Evolutionary conservation across 2,113 vertebrate species (phyloP), one percentile per base, ranked within the genome.

Genomic region (Turdus rufiventris): DNA sequence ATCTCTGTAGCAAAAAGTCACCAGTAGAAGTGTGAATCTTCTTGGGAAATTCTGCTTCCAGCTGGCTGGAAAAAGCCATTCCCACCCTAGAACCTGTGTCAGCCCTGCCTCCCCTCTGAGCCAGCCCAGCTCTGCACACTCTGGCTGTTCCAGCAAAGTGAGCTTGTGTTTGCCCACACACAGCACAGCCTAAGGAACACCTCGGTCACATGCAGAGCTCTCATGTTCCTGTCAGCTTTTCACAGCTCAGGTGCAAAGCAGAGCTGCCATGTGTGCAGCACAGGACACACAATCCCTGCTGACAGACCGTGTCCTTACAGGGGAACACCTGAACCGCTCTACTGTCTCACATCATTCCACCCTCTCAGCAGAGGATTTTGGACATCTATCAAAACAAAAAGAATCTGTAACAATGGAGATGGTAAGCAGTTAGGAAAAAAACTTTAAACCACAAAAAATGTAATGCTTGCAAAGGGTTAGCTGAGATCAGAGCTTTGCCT

Each of bases 201-300:
- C 31, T 43, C 53, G 40, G 33, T 54, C 53, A 24, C 3, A n/a
- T 5, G 40, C 48, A 92, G 26, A 93, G 47, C 21, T 36, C 38
- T 40, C 29, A 1, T 23, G 26, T 75, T 91, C 43, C 36, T 66
- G 65, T n/a, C 65, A 76, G 78, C 36, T 61, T 75, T 54, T 68
- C 58, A 67, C 51, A 63, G 34, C 21, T 74, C 0, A 2, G 61
- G 50, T n/a, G 33, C 47, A 40, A 28, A 88, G 6, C 16, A 84
- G 31, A 31, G 0, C 2, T 81, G 79, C 71, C 42, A 10, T 2
- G 70, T 36, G 75, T n/a, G 70, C n/a, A 2, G 57, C 48, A 33
- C 0, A 5, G 10, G 36, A 20, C 13, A 3, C 3, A 3, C 38
- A 13, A 71, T 31, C 63, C 18, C 12, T 18, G 15, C 36, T 34